Evolutionary conservation across 2,797 vertebrate genomes (phyloP), one percentile per base, ranked within the genome.

Genomic region (Oreonectes daqikongensis): DNA sequence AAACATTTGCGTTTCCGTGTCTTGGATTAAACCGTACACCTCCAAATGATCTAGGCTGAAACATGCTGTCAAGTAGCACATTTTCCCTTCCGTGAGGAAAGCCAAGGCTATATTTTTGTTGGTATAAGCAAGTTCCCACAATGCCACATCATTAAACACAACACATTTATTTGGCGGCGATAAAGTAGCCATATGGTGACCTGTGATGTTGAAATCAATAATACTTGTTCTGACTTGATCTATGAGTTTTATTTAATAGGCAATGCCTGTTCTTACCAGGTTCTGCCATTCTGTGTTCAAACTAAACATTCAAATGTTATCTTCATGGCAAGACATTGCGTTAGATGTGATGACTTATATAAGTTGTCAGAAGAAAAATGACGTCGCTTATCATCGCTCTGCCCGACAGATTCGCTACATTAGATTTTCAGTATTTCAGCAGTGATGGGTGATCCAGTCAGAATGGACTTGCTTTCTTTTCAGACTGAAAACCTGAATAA

Each of bases 401-500:
- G 68, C 69, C 77, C 77, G 66, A 81, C 72, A 69, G 86, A 88
- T 89, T 84, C 81, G 84, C 88, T 87, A 86, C 81, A 79, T 85
- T 90, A 84, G 78, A 10, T 72, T 79, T 83, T 81, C 85, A 86
- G 88, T 88, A 83, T 89, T 90, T 75, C 85, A 86, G 80, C 84
- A 75, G 78, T 12, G 72, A 89, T 86, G 85, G 82, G 85, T 90
- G 79, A 87, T 88, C 80, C 74, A 38, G 81, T 85, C 79, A 5
- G 82, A 87, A 88, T 86, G 87, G 85, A 72, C 65, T 32, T 71
- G 78, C 83, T 86, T 82, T 84, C 88, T 85, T 89, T 90, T 81
- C 82, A 22, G 50, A 86, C 81, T 82, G 22, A 22, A 89, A 92
- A 90, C 88, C 89, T 92, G 90, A 90, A 90, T 86, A 86, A 85